phyloP scores from a whole-genome alignment of 2,888 invertebrate species.

The Labia minor region DNA sequence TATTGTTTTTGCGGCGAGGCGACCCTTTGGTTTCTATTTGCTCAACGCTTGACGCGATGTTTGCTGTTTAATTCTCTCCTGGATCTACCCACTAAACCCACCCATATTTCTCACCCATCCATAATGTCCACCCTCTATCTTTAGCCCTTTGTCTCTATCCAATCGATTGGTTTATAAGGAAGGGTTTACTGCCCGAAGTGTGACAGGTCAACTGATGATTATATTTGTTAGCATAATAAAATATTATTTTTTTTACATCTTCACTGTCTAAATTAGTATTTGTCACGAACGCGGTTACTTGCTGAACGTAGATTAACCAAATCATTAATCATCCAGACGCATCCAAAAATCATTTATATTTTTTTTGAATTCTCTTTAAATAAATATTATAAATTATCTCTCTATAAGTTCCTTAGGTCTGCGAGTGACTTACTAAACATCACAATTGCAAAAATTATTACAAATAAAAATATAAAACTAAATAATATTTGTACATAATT shows the following conservation, averaged over 20 bases:
- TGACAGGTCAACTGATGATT: conserved; percentile 3
- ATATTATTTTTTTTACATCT: background rate
- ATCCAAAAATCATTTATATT: too few species aligned
- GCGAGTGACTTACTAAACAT: too few species aligned
- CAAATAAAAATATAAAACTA: too few species aligned
- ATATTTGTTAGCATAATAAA: background rate
- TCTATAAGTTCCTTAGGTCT: too few species aligned
- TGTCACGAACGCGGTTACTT: background rate
- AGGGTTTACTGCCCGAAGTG: conserved; percentile 4
- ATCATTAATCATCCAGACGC: background rate
- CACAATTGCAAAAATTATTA: too few species aligned
- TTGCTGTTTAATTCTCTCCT: background rate
- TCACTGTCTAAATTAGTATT: background rate
- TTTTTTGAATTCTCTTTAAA: too few species aligned
- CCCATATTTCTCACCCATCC: background rate
- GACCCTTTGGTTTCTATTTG: background rate
- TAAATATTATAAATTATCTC: too few species aligned
- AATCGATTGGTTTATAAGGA: background rate
- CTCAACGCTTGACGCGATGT: conserved; percentile 13
- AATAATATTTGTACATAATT: too few species aligned
- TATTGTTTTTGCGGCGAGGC: conserved; percentile 2
- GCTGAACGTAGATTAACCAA: background rate
- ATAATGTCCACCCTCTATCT: background rate
- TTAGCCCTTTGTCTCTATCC: background rate
- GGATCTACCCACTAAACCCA: background rate